Percentiles rank a stretch among this genome's conserved stretches.
These are phyloP conservation scores for Symphodus melops DNA, from an alignment of 2,113 vertebrate genomes.

Conservation along the genomic window DNA sequence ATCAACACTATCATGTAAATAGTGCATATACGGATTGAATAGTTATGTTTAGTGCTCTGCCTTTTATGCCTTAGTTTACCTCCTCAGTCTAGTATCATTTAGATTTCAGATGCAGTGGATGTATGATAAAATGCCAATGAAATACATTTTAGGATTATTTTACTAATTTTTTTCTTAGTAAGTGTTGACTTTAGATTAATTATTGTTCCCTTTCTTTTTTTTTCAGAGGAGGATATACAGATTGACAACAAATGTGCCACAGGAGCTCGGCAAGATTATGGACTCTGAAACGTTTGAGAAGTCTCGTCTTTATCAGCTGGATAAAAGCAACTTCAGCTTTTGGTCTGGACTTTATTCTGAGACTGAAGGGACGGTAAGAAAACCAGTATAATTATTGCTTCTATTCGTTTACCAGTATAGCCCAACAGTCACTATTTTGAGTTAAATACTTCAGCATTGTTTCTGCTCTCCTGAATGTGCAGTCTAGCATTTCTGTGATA, in stretches of 20 bases:
- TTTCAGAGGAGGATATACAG: constrained; percentile 90
- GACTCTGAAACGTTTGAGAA: constrained; percentile 98
- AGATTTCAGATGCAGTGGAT: too few relatives aligned
- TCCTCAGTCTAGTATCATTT: too few relatives aligned
- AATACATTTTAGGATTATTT: too few relatives aligned
- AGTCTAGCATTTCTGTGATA: too few relatives aligned
- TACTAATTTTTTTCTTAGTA: too few relatives aligned
- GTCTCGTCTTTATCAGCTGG: constrained; percentile 96
- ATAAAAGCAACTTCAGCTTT: constrained; percentile 99
- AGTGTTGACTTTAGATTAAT: neutral
- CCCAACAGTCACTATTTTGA: neutral
- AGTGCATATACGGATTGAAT: too few relatives aligned
- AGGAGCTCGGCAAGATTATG: constrained; percentile 95
- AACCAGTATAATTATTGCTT: neutral
- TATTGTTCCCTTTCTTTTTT: neutral
- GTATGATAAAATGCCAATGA: too few relatives aligned
- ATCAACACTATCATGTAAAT: too few relatives aligned
- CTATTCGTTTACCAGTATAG: neutral
- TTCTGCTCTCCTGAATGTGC: too few relatives aligned
- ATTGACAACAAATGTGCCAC: constrained; percentile 90
- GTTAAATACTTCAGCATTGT: neutral
- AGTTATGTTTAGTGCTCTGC: too few relatives aligned
- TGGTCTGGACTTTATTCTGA: constrained; percentile 99
- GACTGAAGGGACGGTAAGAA: constrained; percentile 93
- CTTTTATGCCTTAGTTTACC: too few relatives aligned